Evolutionary conservation across 1,140 invertebrate species (phyloP).

Genomic region (Delia radicum): DNA sequence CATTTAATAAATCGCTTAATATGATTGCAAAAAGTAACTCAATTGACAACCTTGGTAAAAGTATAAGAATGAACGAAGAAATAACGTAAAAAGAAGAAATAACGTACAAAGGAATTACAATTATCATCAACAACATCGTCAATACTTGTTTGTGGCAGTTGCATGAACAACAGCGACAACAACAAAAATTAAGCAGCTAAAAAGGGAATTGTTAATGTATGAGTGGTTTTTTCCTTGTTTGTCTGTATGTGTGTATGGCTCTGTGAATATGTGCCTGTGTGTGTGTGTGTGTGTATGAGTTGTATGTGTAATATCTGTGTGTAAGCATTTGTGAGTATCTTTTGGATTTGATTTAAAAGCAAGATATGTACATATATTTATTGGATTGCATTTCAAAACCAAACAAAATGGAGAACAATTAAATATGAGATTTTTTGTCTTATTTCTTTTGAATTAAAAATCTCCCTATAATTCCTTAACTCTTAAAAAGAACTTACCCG

Average conservation of each 20-base stretch:
- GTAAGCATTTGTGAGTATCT: conserved; percentile 20
- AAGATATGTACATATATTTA: background rate
- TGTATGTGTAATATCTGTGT: background rate
- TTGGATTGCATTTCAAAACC: conserved; percentile 15
- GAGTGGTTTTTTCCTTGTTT: background rate
- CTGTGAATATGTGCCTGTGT: background rate
- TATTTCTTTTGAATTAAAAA: background rate
- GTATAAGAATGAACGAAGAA: too few relatives aligned
- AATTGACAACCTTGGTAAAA: too few relatives aligned
- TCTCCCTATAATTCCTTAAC: too few relatives aligned
- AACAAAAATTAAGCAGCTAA: background rate
- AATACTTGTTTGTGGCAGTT: conserved; percentile 18
- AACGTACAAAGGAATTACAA: conserved; percentile 26
- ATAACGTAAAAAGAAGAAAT: background rate
- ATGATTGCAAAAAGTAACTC: too few relatives aligned
- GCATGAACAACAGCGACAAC: background rate
- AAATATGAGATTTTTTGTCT: conserved; percentile 9
- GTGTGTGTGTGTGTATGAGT: background rate
- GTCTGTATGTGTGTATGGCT: background rate
- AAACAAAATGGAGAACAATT: conserved; percentile 26
- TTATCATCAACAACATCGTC: conserved; percentile 28
- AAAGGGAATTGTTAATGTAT: background rate
- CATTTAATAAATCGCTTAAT: too few relatives aligned
- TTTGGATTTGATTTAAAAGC: conserved; percentile 15
- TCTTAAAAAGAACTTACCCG: conserved; percentile 17